Conservation (phyloP, 2,113 vertebrate genomes). For the Lipophrys pholis region DNA sequence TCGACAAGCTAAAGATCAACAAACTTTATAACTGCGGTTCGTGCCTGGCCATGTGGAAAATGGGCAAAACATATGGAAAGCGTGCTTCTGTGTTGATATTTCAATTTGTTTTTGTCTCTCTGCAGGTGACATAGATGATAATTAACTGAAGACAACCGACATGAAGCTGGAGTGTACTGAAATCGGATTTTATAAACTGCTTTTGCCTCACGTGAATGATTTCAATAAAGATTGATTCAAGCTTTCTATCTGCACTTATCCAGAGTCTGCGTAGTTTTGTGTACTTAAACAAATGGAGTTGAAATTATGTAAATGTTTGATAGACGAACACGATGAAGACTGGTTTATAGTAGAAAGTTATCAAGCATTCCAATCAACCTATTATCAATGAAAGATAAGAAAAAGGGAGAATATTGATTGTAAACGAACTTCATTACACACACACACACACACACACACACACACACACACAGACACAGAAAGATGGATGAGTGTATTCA, state of each 20-base stretch:
- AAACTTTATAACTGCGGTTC: conserved; percentile 80
- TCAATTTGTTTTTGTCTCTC: conserved; percentile 30
- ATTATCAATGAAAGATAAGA: too few species aligned
- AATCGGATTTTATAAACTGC: not conserved
- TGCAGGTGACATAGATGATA: conserved; percentile 60
- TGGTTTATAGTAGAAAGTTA: conserved; percentile 4
- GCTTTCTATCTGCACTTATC: conserved; percentile 38
- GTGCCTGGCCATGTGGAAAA: not conserved
- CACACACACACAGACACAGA: too few species aligned
- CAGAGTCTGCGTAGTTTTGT: conserved; percentile 29
- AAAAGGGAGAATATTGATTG: too few species aligned
- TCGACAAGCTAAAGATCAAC: conserved; percentile 84
- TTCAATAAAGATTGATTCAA: conserved; percentile 65
- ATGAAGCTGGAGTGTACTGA: conserved; percentile 20
- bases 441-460: too few species aligned
- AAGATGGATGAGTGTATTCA: too few species aligned
- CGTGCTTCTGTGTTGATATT: not conserved
- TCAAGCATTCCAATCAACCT: too few species aligned
- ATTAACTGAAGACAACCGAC: conserved; percentile 18
- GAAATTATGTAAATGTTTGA: not conserved
- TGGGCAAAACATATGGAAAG: not conserved
- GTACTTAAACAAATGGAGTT: conserved; percentile 9
- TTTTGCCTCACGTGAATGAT: conserved; percentile 29
- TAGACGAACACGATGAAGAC: not conserved
- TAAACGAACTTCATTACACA: too few species aligned